A percentile compares a stretch with the other conserved stretches of the same genome.
These are phyloP conservation scores for Pardosa pseudoannulata DNA, from an alignment of 2,888 invertebrate genomes.

Conservation along the genomic window DNA sequence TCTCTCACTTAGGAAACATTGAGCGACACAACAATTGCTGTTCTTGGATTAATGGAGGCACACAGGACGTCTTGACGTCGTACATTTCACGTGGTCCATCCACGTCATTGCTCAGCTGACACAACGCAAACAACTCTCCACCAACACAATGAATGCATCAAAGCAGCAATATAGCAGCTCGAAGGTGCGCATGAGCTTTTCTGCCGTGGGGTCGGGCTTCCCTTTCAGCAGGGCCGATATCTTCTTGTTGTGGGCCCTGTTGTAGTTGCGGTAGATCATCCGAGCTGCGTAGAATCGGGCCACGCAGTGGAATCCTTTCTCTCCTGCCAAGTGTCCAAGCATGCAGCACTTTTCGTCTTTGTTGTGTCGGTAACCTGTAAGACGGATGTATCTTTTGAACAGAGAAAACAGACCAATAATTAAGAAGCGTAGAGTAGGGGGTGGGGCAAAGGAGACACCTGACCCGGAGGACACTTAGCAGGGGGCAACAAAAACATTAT, in stretches of 20 bases:
- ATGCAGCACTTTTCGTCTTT: conserved; percentile 76
- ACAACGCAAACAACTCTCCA: no score
- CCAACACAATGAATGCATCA: conserved; percentile 73
- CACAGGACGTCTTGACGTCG: no score
- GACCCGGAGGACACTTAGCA: no score
- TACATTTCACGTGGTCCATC: no score
- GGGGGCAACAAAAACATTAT: no score
- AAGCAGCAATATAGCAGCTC: conserved; percentile 76
- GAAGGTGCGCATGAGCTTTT: conserved; percentile 75
- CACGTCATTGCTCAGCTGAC: no score
- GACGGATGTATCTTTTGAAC: background rate
- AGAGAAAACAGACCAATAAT: no score
- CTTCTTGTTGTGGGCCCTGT: conserved; percentile 76
- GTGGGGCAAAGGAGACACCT: no score
- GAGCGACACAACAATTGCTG: no score
- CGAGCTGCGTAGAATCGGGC: conserved; percentile 75
- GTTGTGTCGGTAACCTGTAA: conserved; percentile 23
- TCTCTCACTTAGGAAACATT: no score
- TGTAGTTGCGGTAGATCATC: conserved; percentile 75
- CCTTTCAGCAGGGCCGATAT: conserved; percentile 74
- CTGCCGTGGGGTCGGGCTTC: conserved; percentile 68
- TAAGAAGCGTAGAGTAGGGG: no score
- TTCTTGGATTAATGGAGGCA: no score
- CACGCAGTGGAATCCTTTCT: conserved; percentile 76
- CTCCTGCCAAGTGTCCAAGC: conserved; percentile 76